Conservation (phyloP, 2,888 invertebrate genomes). For the Dromius quadrimaculatus region DNA sequence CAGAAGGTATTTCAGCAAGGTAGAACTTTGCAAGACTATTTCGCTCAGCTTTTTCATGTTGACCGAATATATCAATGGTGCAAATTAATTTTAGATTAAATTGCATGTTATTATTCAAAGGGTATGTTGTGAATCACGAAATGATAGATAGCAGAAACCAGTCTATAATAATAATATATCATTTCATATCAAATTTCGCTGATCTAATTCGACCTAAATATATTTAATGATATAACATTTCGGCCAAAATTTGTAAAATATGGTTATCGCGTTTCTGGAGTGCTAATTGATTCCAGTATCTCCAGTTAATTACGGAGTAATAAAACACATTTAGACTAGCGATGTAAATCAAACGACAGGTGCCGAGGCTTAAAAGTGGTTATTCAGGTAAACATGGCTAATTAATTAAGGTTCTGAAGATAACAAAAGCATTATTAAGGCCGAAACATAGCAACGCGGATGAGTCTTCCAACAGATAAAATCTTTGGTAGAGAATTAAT, state of each 20-base stretch:
- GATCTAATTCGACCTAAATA: not conserved
- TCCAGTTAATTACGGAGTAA: conserved; percentile 32
- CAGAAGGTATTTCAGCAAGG: too few relatives aligned
- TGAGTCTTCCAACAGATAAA: conserved; percentile 20
- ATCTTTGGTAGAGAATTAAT: conserved; percentile 37
- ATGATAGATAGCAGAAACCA: not conserved
- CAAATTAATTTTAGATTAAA: too few relatives aligned
- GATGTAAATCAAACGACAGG: conserved; percentile 42
- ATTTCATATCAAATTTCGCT: conserved; percentile 23
- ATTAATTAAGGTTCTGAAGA: conserved; percentile 39
- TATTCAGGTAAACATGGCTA: conserved; percentile 46
- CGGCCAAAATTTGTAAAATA: conserved; percentile 9
- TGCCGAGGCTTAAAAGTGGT: conserved; percentile 29
- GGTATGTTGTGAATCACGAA: not conserved
- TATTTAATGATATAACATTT: conserved; percentile 22
- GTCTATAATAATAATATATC: conserved; percentile 2
- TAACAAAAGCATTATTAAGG: conserved; percentile 41
- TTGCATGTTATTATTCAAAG: too few relatives aligned
- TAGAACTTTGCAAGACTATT: too few relatives aligned
- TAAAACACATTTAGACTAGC: conserved; percentile 37
- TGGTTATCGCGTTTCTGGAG: not conserved
- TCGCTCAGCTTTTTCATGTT: too few relatives aligned
- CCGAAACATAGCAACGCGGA: conserved; percentile 27
- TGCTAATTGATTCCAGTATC: conserved; percentile 49
- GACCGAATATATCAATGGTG: too few relatives aligned